Conservation (phyloP, 2,113 vertebrate species). For the Grammatotria lemairii region DNA sequence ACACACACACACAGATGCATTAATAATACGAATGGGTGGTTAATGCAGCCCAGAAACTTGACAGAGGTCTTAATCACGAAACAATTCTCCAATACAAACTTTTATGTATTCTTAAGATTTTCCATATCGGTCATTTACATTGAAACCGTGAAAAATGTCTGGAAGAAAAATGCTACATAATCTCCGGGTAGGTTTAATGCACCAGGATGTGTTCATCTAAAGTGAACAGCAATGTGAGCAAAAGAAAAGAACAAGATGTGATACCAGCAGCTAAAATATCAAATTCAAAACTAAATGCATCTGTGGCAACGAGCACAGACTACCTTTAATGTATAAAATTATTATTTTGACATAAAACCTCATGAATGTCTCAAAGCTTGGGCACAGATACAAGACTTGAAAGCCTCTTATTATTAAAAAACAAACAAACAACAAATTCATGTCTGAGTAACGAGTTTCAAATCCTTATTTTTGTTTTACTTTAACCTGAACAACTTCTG, state of each 20-base stretch:
- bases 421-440: not conserved
- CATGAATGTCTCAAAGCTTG: not conserved
- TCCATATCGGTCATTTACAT: not conserved
- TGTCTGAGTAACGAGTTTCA: not conserved
- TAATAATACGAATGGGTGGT: not conserved
- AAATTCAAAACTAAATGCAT: not conserved
- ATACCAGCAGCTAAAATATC: not conserved
- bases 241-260: not conserved
- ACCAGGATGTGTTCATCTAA: not conserved
- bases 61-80: not conserved
- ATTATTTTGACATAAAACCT: fast-evolving
- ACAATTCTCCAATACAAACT: not conserved
- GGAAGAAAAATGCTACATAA: not conserved
- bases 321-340: not conserved
- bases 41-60: not conserved
- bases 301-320: not conserved
- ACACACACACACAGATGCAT: not conserved
- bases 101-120: fast-evolving
- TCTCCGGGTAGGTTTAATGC: not conserved
- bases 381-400: not conserved
- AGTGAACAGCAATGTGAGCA: not conserved
- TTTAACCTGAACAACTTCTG: not conserved
- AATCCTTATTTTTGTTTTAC: not conserved
- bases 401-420: not conserved
- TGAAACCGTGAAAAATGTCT: not conserved